Conservation (phyloP, 2,113 vertebrate species). For the Microtus pennsylvanicus region DNA sequence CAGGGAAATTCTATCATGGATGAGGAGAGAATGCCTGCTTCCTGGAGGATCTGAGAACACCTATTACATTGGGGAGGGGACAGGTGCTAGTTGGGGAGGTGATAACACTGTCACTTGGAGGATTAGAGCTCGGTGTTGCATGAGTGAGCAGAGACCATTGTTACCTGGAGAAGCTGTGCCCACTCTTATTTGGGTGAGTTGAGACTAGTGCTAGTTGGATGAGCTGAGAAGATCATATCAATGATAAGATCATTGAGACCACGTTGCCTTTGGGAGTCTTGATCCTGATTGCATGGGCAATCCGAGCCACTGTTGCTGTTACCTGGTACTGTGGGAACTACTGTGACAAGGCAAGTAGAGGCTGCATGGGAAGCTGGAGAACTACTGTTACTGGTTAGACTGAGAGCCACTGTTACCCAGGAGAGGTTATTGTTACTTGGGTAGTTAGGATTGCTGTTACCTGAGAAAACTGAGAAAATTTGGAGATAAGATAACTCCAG, state of each 20-base stretch:
- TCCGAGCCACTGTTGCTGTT: neutral
- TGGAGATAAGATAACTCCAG: neutral
- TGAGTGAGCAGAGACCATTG: too few relatives aligned
- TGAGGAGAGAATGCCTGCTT: neutral
- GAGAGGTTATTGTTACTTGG: neutral
- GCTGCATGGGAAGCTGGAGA: neutral
- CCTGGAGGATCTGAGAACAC: neutral
- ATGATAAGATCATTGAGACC: neutral
- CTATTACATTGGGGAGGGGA: neutral
- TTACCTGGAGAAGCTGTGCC: neutral
- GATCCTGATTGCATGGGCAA: too few relatives aligned
- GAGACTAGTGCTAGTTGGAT: neutral
- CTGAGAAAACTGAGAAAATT: neutral
- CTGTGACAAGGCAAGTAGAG: neutral
- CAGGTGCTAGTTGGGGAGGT: neutral
- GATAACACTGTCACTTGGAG: too few relatives aligned
- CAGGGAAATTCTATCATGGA: neutral
- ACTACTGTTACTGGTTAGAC: neutral
- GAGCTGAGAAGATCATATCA: too few relatives aligned
- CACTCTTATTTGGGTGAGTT: neutral
- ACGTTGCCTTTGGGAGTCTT: neutral
- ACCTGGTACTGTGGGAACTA: neutral
- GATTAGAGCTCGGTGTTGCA: neutral
- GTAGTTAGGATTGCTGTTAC: neutral
- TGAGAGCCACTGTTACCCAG: neutral